phyloP scores from a whole-genome alignment of 2,888 invertebrate genomes.

The Platerodrilus igneus region DNA sequence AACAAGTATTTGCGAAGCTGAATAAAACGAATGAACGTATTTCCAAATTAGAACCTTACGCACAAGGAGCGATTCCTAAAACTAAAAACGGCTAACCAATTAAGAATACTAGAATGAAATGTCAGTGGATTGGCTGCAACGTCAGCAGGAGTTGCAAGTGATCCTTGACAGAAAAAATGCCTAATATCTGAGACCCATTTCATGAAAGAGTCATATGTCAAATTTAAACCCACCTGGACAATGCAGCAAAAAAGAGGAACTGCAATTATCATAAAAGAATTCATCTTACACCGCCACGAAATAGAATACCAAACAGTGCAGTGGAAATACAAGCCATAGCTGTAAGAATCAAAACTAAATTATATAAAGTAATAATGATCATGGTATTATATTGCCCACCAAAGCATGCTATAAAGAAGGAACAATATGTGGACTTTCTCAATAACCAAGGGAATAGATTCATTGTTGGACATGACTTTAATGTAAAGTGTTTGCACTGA shows the following conservation, averaged over 20 bases:
- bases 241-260: conserved; percentile 18
- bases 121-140: conserved; percentile 26
- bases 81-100: conserved; percentile 8
- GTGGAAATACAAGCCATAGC: conserved; percentile 14
- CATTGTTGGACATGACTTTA: conserved; percentile 9
- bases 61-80: conserved; percentile 22
- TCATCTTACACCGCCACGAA: no score
- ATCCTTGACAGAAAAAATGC: conserved; percentile 22
- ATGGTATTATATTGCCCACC: conserved; percentile 17
- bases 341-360: conserved; percentile 16
- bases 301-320: conserved; percentile 15
- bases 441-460: conserved; percentile 9
- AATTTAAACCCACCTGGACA: conserved; percentile 22
- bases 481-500: conserved; percentile 5
- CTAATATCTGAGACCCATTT: conserved; percentile 27
- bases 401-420: conserved; percentile 12
- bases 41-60: conserved; percentile 15
- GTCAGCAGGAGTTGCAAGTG: conserved; percentile 23
- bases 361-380: conserved; percentile 7
- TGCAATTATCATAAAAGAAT: conserved; percentile 12
- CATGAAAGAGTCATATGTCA: conserved; percentile 23
- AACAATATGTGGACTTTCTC: conserved; percentile 11
- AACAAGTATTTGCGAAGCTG: conserved; percentile 14
- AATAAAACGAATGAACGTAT: conserved; percentile 21
- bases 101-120: conserved; percentile 25